Percentiles rank a stretch among this genome's conserved stretches.
These are phyloP conservation scores for Paramormyrops hopkinsi DNA, from an alignment of 2,797 vertebrate genomes.

Conservation along the genomic window DNA sequence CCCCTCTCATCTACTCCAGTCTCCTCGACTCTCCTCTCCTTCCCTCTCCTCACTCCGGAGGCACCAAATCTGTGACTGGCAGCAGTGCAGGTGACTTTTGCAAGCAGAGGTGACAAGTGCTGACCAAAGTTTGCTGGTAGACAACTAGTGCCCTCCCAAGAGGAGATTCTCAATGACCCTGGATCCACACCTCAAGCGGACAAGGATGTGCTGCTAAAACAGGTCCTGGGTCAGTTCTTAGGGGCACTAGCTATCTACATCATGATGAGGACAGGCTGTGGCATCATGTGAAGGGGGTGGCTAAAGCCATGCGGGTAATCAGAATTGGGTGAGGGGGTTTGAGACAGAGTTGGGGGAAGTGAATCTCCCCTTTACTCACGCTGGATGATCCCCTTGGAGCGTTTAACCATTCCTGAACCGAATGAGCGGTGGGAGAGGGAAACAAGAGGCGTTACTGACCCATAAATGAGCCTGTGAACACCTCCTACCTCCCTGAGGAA, in stretches of 20 bases:
- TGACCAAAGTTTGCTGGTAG: not conserved
- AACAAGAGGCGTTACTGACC: conserved; percentile 48
- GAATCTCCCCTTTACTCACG: conserved; percentile 64
- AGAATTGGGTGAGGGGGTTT: conserved; percentile 6
- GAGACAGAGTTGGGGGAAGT: not conserved
- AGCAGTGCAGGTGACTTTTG: not conserved
- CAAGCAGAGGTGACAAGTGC: conserved; percentile 17
- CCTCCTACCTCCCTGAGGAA: not conserved
- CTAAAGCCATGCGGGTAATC: conserved; percentile 58
- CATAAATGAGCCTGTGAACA: conserved; percentile 15
- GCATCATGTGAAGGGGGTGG: conserved; percentile 33
- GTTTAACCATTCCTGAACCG: conserved; percentile 68
- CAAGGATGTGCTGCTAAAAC: no score
- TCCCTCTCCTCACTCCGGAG: not conserved
- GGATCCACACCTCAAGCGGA: not conserved
- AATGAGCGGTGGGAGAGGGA: conserved; percentile 45
- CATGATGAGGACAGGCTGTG: conserved; percentile 38
- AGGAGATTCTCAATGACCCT: conserved; percentile 29
- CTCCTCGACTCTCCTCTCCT: not conserved
- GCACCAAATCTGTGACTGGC: not conserved
- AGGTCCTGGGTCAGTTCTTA: conserved; percentile 33
- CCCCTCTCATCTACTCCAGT: not conserved
- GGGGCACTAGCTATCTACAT: conserved; percentile 23
- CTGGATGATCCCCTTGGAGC: conserved; percentile 62
- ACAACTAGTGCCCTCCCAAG: conserved; percentile 16